Evolutionary conservation across 2,888 invertebrate species (phyloP), one percentile per base, ranked within the genome.

Genomic region (Orchestes rusci): DNA sequence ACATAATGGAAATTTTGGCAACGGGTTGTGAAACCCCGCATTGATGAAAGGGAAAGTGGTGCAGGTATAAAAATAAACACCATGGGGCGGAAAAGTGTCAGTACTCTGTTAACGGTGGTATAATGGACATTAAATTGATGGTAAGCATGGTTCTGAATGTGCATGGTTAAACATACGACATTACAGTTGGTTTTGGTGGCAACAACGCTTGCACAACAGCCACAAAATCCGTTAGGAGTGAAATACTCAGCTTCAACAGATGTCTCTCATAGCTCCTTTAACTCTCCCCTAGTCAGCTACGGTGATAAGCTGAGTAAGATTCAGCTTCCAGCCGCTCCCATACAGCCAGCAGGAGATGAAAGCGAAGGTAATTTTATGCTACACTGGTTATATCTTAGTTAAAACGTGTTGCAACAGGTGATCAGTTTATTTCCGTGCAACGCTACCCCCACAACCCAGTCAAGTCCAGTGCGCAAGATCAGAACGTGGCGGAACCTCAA

Each of bases 261-360:
- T 10, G 76, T 77, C 3, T 73, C 76, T 7, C 75, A 76, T 62
- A 73, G 75, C 71, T 71, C 73, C 31, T 77, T 76, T 65, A 63
- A 70, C 39, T 55, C 55, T 3, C 60, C 61, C 2, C 23, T 57
- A 16, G 58, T 59, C 1, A 54, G 58, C 3, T 59, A 60, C 40
- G 56, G 56, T 4, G 17, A 28, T 10, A 49, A 55, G 13, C 51
- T 57, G 4, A 56, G 32, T n/a, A 48, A 48, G 18, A 48, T 51
- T 41, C 51, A 45, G 27, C 34, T 51, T 5, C 51, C 51, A 5
- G 51, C 51, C 2, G 43, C 39, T 3, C 51, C 51, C 3, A 40
- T 50, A 17, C 39, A 37, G 27, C 49, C 49, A 5, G 43, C 39
- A 18, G 45, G 38, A 12, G 23, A 7, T 10, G 10, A 10, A 10